phyloP scores from a whole-genome alignment of 2,113 vertebrate genomes.

The Chelonoidis abingdonii region DNA sequence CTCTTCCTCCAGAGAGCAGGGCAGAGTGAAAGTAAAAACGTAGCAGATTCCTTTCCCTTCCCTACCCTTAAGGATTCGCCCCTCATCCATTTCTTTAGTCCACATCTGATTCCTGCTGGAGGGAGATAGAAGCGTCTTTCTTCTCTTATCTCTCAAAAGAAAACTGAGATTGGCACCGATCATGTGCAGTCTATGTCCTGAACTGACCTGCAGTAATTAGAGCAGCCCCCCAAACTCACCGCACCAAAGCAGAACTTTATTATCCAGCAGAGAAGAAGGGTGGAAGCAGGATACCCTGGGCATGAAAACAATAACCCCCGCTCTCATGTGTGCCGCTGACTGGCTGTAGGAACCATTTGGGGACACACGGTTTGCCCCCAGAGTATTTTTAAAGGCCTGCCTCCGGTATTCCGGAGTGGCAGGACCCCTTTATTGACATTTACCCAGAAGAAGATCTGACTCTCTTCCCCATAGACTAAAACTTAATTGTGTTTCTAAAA shows the following conservation, averaged over 20 bases:
- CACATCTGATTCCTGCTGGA: background rate
- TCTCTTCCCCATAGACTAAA: background rate
- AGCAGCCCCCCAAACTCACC: background rate
- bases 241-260: background rate
- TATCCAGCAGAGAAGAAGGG: background rate
- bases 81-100: background rate
- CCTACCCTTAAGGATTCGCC: background rate
- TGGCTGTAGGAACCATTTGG: background rate
- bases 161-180: background rate
- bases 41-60: background rate
- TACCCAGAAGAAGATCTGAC: background rate
- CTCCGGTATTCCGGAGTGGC: background rate
- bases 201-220: background rate
- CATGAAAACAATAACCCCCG: background rate
- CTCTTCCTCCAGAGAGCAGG: background rate
- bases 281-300: background rate
- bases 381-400: background rate
- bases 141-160: background rate
- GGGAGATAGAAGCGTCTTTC: background rate
- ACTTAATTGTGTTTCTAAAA: background rate
- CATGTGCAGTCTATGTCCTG: background rate
- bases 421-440: background rate
- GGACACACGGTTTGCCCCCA: background rate
- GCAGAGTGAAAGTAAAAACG: background rate
- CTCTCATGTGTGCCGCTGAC: background rate